A percentile compares a stretch with the other conserved stretches of the same genome.
Evolutionary conservation across 2,888 invertebrate species (phyloP).

Genomic region (Calliscelio sp.): DNA sequence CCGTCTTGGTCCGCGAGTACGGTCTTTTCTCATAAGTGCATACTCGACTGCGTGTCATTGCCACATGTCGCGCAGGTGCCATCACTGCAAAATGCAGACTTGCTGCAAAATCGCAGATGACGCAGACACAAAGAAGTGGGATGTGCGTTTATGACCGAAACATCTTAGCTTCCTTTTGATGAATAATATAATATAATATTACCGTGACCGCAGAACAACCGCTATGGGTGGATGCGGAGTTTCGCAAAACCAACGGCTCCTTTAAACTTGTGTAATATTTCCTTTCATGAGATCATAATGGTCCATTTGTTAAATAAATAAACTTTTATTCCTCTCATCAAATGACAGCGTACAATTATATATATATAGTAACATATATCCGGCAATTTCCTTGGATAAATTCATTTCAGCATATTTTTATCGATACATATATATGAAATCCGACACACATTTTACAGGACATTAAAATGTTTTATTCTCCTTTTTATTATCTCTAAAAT

Average conservation of each 20-base stretch:
- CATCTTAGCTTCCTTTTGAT: conserved; percentile 50
- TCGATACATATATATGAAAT: no score
- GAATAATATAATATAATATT: conserved; percentile 56
- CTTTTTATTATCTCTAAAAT: no score
- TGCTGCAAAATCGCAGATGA: conserved; percentile 63
- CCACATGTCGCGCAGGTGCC: conserved; percentile 70
- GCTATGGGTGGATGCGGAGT: not conserved
- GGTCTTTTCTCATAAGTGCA: conserved; percentile 61
- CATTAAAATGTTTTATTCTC: no score
- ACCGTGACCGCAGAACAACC: conserved; percentile 17
- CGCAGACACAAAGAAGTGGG: conserved; percentile 55
- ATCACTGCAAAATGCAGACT: conserved; percentile 52
- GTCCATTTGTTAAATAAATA: not conserved
- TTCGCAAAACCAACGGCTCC: not conserved
- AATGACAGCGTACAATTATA: no score
- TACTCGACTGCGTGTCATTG: conserved; percentile 49
- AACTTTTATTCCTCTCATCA: no score
- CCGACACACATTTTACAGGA: no score
- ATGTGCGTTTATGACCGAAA: conserved; percentile 54
- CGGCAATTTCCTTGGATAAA: no score
- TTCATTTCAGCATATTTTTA: no score
- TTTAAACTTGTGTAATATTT: not conserved
- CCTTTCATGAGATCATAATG: conserved; percentile 11
- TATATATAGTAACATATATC: no score
- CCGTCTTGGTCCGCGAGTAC: conserved; percentile 28